Base-by-base conservation (phyloP, 2,888 invertebrate genomes). In the Cynaeus angustus region DNA sequence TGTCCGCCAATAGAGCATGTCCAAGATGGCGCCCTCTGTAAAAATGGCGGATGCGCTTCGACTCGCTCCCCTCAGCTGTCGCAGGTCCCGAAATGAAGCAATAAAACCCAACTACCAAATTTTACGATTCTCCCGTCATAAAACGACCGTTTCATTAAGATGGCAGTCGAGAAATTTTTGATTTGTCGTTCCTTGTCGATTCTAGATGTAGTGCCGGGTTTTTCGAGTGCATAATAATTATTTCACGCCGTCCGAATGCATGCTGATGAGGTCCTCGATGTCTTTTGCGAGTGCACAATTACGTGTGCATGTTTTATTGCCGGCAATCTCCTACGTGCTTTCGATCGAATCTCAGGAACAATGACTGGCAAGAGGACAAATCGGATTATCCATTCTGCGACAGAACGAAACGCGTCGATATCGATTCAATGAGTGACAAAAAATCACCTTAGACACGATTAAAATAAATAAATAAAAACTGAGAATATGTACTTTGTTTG, bases 221-320 rank as follows among this genome's bases (percentile, higher is more conserved):
- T 37, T 62, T 62, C 21, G 33, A 64, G 53, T 64, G 64, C 64
- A 64, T 56, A 56, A 66, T 48, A 46, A 66, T 66, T 66, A 55
- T 56, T 55, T 10, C 21, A 26, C 33, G 21, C 33, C 46, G 37
- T 7, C 26, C 45, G 48, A 66, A 56, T 16, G 66, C 55, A 66
- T 66, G 66, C 66, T 48, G 46, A 66, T 56, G 56, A 66, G 66
- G 38, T 26, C n/a, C 14, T 13, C 12, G 14, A 53, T 64, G 53
- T 52, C 38, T 64, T 53, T 64, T 41, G 52, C 64, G 52, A 64
- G 43, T 64, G 64, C 64, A 41, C 41, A 64, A 64, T 64, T 64
- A 64, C 64, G 53, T 64, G 53, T 48, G 45, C 41, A 38, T 43
- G 53, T 64, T 64, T 64, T 53, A 64, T 53, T 64, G 14, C 62